phyloP scores from a whole-genome alignment of 1,140 invertebrate species.

The Amyelois transitella region DNA sequence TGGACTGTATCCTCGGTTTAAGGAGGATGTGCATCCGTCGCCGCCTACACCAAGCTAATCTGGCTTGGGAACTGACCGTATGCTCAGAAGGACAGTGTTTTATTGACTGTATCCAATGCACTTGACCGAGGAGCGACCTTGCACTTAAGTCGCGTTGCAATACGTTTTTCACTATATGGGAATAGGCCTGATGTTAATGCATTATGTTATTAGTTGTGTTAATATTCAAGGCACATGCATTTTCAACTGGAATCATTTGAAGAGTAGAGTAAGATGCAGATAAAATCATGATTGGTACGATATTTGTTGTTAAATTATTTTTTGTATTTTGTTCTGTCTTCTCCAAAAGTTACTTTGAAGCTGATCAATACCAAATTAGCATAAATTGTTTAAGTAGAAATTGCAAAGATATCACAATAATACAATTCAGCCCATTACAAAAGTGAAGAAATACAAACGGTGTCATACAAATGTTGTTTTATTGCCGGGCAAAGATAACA shows the following conservation, averaged over 20 bases:
- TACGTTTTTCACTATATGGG: background rate
- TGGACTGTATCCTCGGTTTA: constrained; percentile 26
- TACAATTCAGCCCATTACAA: too few relatives aligned
- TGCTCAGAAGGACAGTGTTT: background rate
- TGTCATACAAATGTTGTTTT: background rate
- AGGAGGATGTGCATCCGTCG: constrained; percentile 59
- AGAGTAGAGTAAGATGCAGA: too few relatives aligned
- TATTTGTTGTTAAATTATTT: too few relatives aligned
- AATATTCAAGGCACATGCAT: too few relatives aligned
- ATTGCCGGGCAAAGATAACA: background rate
- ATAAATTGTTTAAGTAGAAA: too few relatives aligned
- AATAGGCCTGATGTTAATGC: background rate
- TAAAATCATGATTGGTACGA: too few relatives aligned
- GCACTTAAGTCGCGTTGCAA: background rate
- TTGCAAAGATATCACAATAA: too few relatives aligned
- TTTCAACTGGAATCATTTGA: too few relatives aligned
- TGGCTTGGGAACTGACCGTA: constrained; percentile 3
- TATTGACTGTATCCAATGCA: background rate
- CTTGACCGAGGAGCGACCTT: constrained; percentile 7
- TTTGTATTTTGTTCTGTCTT: too few relatives aligned
- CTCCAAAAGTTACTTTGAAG: too few relatives aligned
- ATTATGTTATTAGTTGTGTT: background rate
- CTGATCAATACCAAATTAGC: too few relatives aligned
- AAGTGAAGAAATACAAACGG: background rate
- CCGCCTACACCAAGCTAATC: constrained; percentile 19